Evolutionary conservation across 2,888 invertebrate species (phyloP).

Genomic region (Trichogramma dendrolimi): DNA sequence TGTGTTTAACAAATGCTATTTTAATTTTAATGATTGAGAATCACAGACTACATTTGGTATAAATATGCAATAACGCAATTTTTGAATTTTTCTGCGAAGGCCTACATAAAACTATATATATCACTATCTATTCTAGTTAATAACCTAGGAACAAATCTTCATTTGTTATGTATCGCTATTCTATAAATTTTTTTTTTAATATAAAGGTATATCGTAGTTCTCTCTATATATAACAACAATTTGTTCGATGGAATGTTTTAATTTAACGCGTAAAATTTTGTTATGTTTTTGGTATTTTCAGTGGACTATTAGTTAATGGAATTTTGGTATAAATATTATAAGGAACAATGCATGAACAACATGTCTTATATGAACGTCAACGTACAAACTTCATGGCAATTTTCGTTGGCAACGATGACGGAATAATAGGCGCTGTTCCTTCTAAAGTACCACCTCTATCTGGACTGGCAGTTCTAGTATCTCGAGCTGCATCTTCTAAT

Average conservation of each 20-base stretch:
- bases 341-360: constrained; percentile 24
- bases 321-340: constrained; percentile 23
- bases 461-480: constrained; percentile 57
- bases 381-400: constrained; percentile 74
- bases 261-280: background rate
- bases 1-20: too few relatives aligned
- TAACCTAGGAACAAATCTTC: too few relatives aligned
- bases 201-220: too few relatives aligned
- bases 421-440: constrained; percentile 45
- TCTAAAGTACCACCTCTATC: constrained; percentile 55
- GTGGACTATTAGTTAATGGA: background rate
- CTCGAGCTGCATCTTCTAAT: constrained; percentile 85
- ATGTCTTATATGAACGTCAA: constrained; percentile 41
- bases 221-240: background rate
- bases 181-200: too few relatives aligned
- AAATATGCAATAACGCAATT: too few relatives aligned
- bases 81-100: too few relatives aligned
- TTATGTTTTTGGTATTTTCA: background rate
- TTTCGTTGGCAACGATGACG: constrained; percentile 62
- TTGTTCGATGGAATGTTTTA: background rate
- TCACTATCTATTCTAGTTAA: too few relatives aligned
- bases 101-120: too few relatives aligned
- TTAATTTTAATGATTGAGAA: too few relatives aligned
- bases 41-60: too few relatives aligned
- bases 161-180: too few relatives aligned